phyloP scores from a whole-genome alignment of 2,888 invertebrate genomes.

The Aporophyla nigra region DNA sequence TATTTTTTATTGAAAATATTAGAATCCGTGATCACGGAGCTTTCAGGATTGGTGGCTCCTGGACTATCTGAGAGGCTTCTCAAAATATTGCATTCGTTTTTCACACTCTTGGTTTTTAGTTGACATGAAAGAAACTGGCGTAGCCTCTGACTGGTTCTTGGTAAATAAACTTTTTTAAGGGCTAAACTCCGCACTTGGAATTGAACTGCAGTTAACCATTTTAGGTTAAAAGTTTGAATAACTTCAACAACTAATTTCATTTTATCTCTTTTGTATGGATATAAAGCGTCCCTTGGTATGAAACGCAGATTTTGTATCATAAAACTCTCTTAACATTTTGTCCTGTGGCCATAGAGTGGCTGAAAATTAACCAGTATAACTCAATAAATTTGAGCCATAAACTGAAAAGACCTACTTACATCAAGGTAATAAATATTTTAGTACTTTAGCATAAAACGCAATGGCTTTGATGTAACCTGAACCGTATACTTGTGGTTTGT shows the following conservation, averaged over 20 bases:
- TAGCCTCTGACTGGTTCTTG: neutral
- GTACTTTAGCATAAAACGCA: neutral
- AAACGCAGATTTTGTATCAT: conserved; percentile 6
- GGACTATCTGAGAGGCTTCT: neutral
- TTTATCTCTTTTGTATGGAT: conserved; percentile 11
- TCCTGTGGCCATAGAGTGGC: conserved; percentile 9
- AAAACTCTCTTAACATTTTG: conserved; percentile 21
- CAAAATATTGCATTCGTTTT: conserved; percentile 6
- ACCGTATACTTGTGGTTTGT: too few species aligned
- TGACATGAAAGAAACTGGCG: neutral
- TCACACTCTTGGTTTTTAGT: neutral
- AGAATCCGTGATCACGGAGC: too few species aligned
- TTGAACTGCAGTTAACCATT: neutral
- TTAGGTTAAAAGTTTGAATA: neutral
- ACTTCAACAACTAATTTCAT: conserved; percentile 7
- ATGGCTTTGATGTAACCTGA: neutral
- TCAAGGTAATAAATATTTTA: conserved; percentile 4
- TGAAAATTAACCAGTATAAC: conserved; percentile 9
- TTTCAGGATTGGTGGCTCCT: too few species aligned
- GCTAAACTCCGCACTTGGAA: neutral
- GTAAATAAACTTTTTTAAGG: neutral
- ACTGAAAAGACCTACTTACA: neutral
- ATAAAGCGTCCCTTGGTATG: conserved; percentile 16
- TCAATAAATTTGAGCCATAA: conserved; percentile 23
- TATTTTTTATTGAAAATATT: too few species aligned